Base-by-base conservation (phyloP, 37 sponge, comb jelly and placozoan species). In the Aplysina aerophoba region DNA sequence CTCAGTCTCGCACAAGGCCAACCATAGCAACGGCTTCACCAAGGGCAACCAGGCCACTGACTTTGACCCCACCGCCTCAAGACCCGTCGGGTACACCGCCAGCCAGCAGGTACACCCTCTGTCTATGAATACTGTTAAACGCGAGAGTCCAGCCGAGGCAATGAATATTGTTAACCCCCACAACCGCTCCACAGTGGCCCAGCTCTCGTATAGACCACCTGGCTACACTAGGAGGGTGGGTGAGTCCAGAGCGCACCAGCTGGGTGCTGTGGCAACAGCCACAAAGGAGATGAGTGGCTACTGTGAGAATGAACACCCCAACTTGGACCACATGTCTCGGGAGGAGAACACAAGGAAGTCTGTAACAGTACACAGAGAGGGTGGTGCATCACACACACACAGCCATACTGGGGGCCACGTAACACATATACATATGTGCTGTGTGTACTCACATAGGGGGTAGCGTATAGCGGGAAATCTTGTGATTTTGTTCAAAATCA, bases 21-120 rank as follows among this genome's bases (percentile, higher is more conserved):
- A 83, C 54, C 40, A 83, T 15, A 79, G 84, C 53, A 89, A 83
- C 83, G 93, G 93, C 12, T 92, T 73, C 59, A 82, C 86, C 61
- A 89, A 86, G 59, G 93, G 93, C 21, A 85, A 83, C 64, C 59
- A 65, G 28, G 80, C 35, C 11, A 19, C 87, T 3, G 59, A 86
- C 12, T 73, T 73, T 31, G 74, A 12, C 37, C 17, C 74, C 14
- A 38, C 31, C 20, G 40, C 74, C 20, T 37, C 37, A 15, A 37
- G 30, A 13, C 20, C 39, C 31, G 74, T 19, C 31, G 74, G 74
- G 41, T 73, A 20, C 41, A 73, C 74, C 31, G 37, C 40, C 20
- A 21, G 31, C 37, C 14, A 30, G 5, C 74, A 73, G 30, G 37
- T 73, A 22, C 74, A 22, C 20, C 35, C 31, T 5, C 37, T 8